Evolutionary conservation across 2,888 invertebrate genomes (phyloP), one percentile per base, ranked within the genome.

Genomic region (Cinara cedri): DNA sequence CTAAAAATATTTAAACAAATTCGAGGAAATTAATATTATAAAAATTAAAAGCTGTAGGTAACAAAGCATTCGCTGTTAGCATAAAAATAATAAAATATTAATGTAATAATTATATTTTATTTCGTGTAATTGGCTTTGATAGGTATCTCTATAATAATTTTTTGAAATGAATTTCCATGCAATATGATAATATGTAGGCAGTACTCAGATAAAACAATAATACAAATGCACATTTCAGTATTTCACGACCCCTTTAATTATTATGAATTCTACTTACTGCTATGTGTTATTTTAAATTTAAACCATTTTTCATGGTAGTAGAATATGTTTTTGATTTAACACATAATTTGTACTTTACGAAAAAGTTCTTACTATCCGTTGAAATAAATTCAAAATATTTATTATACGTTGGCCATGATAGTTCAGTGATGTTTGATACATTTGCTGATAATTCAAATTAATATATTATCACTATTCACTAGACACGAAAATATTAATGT

Each of bases 221-320:
- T 46, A 46, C 46, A 46, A 46, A 46, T 46, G 46, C 46, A 3
- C 46, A 8, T 46, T 49, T 49, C 49, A 49, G 14, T 49, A 49
- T 49, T 49, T 49, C 16, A 49, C 49, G 14, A 49, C 49, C 49
- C 49, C 51, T n/a, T 51, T 51, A 51, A 51, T 51, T n/a, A 51
- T n/a, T 51, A 51, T 51, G 51, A 51, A 51, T 51, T 51, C 51
- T 51, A 51, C 51, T 51, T 51, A 51, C 16, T n/a, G 51, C n/a
- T 51, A n/a, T 51, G 16, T 51, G 51, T 51, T 51, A n/a, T 51
- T 51, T 51, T 4, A 51, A 51, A 51, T 51, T 51, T 51, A n/a
- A 51, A 51, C 51, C n/a, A n/a, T n/a, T 51, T 51, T 8, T 51
- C n/a, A 51, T 51, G n/a, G 51, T n/a, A 51, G 51, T 51, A 51